phyloP scores from a whole-genome alignment of 1,140 invertebrate genomes.

The Drosophila pectinifera region DNA sequence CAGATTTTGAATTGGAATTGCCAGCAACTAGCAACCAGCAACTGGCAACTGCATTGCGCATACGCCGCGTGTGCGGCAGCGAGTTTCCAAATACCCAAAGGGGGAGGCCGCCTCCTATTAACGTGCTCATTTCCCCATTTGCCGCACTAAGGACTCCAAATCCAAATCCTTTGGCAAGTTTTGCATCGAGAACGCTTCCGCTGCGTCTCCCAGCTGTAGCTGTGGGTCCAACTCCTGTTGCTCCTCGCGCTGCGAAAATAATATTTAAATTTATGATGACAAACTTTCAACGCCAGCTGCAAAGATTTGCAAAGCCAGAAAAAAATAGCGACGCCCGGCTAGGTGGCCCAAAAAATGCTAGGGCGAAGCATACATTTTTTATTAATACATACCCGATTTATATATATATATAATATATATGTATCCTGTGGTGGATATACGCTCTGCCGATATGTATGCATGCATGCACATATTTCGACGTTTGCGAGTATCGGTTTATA shows the following conservation, averaged over 20 bases:
- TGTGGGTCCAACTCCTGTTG: conserved; percentile 26
- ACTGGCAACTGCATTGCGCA: conserved; percentile 62
- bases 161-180: conserved; percentile 18
- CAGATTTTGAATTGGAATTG: conserved; percentile 9
- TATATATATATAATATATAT: conserved; percentile 18
- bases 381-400: conserved; percentile 28
- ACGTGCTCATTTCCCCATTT: conserved; percentile 76
- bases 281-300: conserved; percentile 80
- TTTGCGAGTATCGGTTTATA: conserved; percentile 44
- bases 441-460: conserved; percentile 29
- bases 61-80: conserved; percentile 58
- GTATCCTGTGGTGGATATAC: conserved; percentile 10
- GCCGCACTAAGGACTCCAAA: conserved; percentile 39
- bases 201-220: not conserved
- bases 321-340: conserved; percentile 9
- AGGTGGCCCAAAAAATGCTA: conserved; percentile 54
- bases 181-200: conserved; percentile 41
- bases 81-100: conserved; percentile 30
- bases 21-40: conserved; percentile 34
- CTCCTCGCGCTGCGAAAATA: conserved; percentile 34
- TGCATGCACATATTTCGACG: conserved; percentile 39
- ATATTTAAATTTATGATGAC: conserved; percentile 82
- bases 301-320: conserved; percentile 62
- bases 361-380: conserved; percentile 66
- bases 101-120: conserved; percentile 47